phyloP scores from a whole-genome alignment of 2,797 vertebrate species.

The Huso huso region DNA sequence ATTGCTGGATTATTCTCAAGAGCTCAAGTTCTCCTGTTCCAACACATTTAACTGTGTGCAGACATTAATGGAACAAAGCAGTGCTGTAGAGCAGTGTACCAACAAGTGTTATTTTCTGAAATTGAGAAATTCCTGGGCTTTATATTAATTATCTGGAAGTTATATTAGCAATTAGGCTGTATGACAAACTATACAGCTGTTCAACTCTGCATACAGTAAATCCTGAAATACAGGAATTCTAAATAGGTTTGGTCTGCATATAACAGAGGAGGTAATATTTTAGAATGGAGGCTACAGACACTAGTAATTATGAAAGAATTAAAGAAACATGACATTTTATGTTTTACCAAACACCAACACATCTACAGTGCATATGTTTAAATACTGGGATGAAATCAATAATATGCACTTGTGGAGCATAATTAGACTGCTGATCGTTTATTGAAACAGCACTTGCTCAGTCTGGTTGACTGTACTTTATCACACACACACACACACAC shows the following conservation, averaged over 20 bases:
- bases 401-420: conserved; percentile 7
- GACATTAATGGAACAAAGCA: no score
- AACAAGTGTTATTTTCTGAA: no score
- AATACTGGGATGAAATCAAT: conserved; percentile 27
- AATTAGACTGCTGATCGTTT: background rate
- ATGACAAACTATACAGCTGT: background rate
- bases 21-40: no score
- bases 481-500: conserved; percentile 13
- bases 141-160: background rate
- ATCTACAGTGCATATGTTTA: conserved; percentile 55
- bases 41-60: no score
- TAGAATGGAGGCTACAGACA: conserved; percentile 31
- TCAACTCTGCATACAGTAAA: background rate
- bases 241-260: background rate
- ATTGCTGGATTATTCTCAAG: no score
- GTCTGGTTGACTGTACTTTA: conserved; percentile 7
- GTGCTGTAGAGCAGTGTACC: no score
- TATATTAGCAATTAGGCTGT: conserved; percentile 1
- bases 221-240: background rate
- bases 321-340: conserved; percentile 48
- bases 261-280: conserved; percentile 6
- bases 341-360: conserved; percentile 47
- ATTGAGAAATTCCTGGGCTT: no score
- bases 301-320: conserved; percentile 53
- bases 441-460: background rate